These are phyloP conservation scores for Dreissena rostriformis DNA, from an alignment of 1,140 invertebrate genomes.

Conservation along the genomic window DNA sequence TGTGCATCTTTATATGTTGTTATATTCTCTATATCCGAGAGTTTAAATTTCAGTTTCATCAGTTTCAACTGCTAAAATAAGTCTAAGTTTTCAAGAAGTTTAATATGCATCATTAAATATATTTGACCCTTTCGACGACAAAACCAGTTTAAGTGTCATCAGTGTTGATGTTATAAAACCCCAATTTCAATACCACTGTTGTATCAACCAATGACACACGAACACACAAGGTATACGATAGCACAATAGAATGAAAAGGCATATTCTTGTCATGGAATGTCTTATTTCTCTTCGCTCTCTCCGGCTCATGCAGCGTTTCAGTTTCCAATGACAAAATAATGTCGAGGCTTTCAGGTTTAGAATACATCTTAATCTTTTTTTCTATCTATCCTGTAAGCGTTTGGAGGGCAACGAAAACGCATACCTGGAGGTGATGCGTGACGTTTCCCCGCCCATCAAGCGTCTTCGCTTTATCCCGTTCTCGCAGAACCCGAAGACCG, in stretches of 20 bases:
- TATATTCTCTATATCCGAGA: too few relatives aligned
- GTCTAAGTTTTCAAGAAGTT: too few relatives aligned
- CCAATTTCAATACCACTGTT: background rate
- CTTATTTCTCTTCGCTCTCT: background rate
- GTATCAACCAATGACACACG: background rate
- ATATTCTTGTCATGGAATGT: background rate
- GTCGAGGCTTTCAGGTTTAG: too few relatives aligned
- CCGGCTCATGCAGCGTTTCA: background rate
- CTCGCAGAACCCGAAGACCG: conserved; percentile 69
- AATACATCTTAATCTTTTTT: background rate
- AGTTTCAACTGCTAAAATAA: too few relatives aligned
- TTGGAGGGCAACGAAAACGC: conserved; percentile 78
- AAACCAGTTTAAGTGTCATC: background rate
- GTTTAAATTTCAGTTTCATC: too few relatives aligned
- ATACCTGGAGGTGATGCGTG: conserved; percentile 74
- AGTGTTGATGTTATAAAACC: background rate
- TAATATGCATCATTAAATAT: too few relatives aligned
- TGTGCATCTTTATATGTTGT: too few relatives aligned
- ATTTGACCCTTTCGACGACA: background rate
- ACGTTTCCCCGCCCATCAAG: conserved; percentile 78
- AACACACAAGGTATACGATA: background rate
- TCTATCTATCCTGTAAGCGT: conserved; percentile 64
- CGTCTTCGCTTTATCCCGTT: conserved; percentile 78
- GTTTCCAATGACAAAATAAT: too few relatives aligned
- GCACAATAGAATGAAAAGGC: background rate